A percentile compares a stretch with the other conserved stretches of the same genome.
These are phyloP conservation scores for Pyxicephalus adspersus DNA, from an alignment of 2,113 vertebrate species.

Conservation along the genomic window DNA sequence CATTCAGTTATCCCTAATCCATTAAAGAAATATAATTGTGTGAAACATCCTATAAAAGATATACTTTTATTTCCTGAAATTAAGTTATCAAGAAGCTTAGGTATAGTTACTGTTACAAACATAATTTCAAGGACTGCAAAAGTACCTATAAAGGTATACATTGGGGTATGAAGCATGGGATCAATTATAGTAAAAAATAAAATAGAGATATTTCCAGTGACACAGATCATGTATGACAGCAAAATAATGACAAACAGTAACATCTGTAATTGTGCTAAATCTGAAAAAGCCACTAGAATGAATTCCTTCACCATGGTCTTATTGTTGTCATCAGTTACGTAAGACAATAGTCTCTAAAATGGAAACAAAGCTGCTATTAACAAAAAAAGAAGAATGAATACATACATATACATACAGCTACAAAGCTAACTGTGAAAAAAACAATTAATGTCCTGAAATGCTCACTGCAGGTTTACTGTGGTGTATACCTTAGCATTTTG, in stretches of 20 bases:
- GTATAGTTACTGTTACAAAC: conserved; percentile 17
- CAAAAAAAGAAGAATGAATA: too few species aligned
- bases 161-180: conserved; percentile 16
- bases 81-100: conserved; percentile 2
- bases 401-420: too few species aligned
- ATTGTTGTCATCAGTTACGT: too few species aligned
- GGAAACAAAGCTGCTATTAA: too few species aligned
- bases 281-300: conserved; percentile 23
- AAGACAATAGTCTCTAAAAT: too few species aligned
- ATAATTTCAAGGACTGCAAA: conserved; percentile 21
- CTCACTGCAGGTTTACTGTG: too few species aligned
- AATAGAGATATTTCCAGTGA: conserved; percentile 11
- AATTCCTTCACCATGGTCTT: not conserved
- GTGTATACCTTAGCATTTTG: too few species aligned
- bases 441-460: too few species aligned
- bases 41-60: conserved; percentile 31
- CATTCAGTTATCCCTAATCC: conserved; percentile 20
- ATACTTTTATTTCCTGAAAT: not conserved
- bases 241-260: conserved; percentile 5
- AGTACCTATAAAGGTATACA: conserved; percentile 25
- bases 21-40: conserved; percentile 25
- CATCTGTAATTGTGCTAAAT: not conserved
- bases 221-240: conserved; percentile 16
- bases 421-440: too few species aligned
- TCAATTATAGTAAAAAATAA: not conserved